These are phyloP conservation scores for Bubalus kerabau DNA, from an alignment of 2,113 vertebrate genomes.

Conservation along the genomic window DNA sequence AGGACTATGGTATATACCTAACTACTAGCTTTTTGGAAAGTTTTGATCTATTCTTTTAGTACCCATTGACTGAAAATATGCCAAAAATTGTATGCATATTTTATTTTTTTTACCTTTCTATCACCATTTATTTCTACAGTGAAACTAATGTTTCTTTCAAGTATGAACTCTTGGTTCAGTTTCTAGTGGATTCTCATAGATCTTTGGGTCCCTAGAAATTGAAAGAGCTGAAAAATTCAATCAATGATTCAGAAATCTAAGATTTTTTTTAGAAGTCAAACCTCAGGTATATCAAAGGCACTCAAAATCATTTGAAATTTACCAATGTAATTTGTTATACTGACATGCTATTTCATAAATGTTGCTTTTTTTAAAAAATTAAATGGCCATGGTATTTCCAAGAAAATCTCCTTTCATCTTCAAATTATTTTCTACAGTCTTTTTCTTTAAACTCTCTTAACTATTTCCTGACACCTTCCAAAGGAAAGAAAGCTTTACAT, in stretches of 20 bases:
- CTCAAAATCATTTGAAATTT: neutral
- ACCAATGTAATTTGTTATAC: neutral
- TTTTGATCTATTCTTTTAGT: neutral
- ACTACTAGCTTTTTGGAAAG: neutral
- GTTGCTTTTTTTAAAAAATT: neutral
- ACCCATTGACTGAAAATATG: neutral
- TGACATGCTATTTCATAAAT: neutral
- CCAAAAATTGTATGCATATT: neutral
- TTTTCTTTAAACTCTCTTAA: neutral
- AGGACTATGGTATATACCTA: neutral
- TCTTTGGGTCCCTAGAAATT: neutral
- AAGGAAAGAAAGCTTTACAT: neutral
- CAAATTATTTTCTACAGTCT: neutral
- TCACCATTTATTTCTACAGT: neutral
- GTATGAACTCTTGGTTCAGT: neutral
- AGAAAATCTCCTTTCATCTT: neutral
- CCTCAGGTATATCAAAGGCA: neutral
- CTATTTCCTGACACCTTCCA: neutral
- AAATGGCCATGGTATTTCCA: neutral
- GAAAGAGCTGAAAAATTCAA: neutral
- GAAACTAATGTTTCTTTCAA: neutral
- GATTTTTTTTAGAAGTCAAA: neutral
- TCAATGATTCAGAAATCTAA: neutral
- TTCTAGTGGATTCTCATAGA: neutral
- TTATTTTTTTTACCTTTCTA: neutral